Evolutionary conservation across 64 coral and sea anemone species (phyloP).

Genomic region (Astreopora myriophthalma): DNA sequence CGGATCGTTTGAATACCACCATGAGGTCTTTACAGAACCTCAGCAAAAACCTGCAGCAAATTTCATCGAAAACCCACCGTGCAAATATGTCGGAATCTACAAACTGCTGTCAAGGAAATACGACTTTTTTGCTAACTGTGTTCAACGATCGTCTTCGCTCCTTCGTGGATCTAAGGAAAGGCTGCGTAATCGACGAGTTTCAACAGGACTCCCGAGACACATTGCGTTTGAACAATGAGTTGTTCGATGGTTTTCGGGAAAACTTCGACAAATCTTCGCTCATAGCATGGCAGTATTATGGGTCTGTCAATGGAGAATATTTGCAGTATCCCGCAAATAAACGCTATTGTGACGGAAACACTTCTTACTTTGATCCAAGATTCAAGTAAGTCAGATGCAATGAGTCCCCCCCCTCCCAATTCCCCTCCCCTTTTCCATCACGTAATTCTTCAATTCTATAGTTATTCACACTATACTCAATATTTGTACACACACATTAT

Average conservation of each 20-base stretch:
- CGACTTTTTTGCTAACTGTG: neutral
- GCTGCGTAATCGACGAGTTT: neutral
- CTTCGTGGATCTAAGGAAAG: neutral
- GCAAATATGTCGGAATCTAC: neutral
- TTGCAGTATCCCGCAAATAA: slow-evolving; percentile 4
- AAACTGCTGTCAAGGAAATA: neutral
- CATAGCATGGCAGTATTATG: slow-evolving; percentile 31
- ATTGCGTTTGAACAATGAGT: neutral
- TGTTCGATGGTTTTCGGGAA: neutral
- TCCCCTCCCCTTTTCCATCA: too few relatives aligned
- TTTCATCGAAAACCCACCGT: neutral
- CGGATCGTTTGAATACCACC: neutral
- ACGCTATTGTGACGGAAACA: slow-evolving; percentile 14
- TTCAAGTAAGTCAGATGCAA: slow-evolving; percentile 14
- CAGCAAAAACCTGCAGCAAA: neutral
- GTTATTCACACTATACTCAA: too few relatives aligned
- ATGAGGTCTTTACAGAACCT: neutral
- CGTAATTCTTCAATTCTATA: too few relatives aligned
- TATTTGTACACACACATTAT: too few relatives aligned
- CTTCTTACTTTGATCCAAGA: neutral
- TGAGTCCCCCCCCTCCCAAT: too few relatives aligned
- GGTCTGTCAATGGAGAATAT: slow-evolving; percentile 16
- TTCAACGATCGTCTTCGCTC: slow-evolving; percentile 3
- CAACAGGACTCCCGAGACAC: neutral
- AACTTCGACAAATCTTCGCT: neutral